phyloP scores from a whole-genome alignment of 2,113 vertebrate genomes.

The Erythrolamprus reginae region DNA sequence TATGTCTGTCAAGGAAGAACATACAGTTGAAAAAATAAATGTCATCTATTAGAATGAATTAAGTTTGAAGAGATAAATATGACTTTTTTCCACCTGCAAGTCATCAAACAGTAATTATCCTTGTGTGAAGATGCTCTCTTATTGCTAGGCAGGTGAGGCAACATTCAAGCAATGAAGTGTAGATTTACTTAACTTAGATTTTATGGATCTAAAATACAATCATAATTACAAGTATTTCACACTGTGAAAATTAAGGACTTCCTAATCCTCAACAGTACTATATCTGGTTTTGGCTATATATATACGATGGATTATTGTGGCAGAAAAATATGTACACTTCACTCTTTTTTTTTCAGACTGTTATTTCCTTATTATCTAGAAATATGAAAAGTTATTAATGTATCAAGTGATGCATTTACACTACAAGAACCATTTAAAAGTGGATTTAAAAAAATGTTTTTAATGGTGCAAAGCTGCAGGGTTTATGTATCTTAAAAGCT shows the following conservation, averaged over 20 bases:
- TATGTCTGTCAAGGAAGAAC: not conserved
- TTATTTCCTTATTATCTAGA: not conserved
- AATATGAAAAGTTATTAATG: not conserved
- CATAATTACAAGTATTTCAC: constrained; percentile 1
- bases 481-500: not conserved
- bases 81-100: not conserved
- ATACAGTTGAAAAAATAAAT: not conserved
- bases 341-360: not conserved
- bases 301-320: not conserved
- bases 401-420: not conserved
- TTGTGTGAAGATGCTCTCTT: not conserved
- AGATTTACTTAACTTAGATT: not conserved
- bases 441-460: not conserved
- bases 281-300: not conserved
- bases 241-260: constrained; percentile 3
- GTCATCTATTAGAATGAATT: not conserved
- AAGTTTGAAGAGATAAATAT: not conserved
- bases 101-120: not conserved
- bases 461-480: not conserved
- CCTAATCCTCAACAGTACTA: not conserved
- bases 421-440: not conserved
- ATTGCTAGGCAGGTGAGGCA: not conserved
- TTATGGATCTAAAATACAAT: constrained; percentile 2
- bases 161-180: not conserved
- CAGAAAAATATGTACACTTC: not conserved